Evolutionary conservation across 92 coral and sea anemone genomes (phyloP).

Genomic region (Palythoa grandiflora): DNA sequence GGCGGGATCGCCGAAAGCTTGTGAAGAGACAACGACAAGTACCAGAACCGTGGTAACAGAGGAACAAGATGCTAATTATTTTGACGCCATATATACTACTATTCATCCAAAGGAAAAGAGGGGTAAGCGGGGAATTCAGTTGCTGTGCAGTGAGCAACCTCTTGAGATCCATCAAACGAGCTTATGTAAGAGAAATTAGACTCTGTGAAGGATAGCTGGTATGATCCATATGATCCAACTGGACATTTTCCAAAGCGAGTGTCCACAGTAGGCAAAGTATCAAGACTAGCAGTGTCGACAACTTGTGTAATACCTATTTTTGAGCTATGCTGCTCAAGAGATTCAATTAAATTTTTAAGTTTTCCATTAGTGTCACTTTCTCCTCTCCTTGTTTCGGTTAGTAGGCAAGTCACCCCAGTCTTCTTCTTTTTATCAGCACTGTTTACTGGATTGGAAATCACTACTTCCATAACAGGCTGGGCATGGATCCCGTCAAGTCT

Average conservation of each 20-base stretch:
- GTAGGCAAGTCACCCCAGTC: conserved; percentile 6
- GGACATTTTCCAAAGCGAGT: conserved; percentile 21
- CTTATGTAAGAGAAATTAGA: conserved; percentile 47
- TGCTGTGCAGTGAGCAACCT: conserved; percentile 14
- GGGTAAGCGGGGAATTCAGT: conserved; percentile 62
- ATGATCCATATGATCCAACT: conserved; percentile 32
- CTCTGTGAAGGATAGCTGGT: conserved; percentile 48
- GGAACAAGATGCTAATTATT: no score
- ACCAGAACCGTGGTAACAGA: no score
- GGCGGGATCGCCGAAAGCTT: no score
- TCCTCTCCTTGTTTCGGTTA: conserved; percentile 9
- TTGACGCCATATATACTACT: no score
- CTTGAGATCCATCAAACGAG: conserved; percentile 54
- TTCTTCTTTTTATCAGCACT: conserved; percentile 3
- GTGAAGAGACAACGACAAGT: no score
- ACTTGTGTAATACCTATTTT: conserved; percentile 8
- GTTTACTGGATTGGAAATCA: conserved; percentile 46
- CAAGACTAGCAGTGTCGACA: background rate
- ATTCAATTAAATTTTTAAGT: background rate
- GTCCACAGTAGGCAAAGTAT: conserved; percentile 8
- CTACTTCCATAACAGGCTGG: conserved; percentile 68
- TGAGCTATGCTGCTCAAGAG: conserved; percentile 11
- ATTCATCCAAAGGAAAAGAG: conserved; percentile 64
- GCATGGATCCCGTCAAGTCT: conserved; percentile 11
- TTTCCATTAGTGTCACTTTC: background rate